Conservation (phyloP, 1,140 invertebrate genomes). For the Cyclina sinensis region DNA sequence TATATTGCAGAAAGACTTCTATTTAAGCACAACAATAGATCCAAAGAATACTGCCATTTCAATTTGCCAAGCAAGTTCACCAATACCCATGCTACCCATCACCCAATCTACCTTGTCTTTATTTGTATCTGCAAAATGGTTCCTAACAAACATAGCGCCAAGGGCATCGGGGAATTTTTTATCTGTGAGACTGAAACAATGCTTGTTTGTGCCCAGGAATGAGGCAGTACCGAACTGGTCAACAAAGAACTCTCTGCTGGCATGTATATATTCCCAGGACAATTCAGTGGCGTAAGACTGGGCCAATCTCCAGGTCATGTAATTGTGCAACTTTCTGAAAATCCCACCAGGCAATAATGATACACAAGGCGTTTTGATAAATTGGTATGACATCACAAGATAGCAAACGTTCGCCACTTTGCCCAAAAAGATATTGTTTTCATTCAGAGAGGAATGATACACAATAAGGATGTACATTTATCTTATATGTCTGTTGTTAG, state of each 20-base stretch:
- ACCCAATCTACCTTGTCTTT: slow-evolving; percentile 69
- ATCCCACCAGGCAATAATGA: background rate
- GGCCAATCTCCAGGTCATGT: slow-evolving; percentile 89
- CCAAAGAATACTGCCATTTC: no score
- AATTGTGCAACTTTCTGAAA: slow-evolving; percentile 89
- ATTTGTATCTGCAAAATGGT: slow-evolving; percentile 80
- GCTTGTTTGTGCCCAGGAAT: slow-evolving; percentile 88
- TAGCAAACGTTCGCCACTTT: no score
- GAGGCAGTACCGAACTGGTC: slow-evolving; percentile 87
- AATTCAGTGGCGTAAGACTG: slow-evolving; percentile 89
- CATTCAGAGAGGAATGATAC: no score
- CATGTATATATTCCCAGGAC: slow-evolving; percentile 88
- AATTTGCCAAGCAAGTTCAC: no score
- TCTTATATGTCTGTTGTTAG: no score
- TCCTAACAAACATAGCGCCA: slow-evolving; percentile 87
- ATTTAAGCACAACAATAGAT: no score
- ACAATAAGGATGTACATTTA: no score
- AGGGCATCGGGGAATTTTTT: slow-evolving; percentile 89
- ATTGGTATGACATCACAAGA: no score
- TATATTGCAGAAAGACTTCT: no score
- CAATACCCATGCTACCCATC: background rate
- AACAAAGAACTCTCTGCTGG: slow-evolving; percentile 88
- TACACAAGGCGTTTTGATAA: no score
- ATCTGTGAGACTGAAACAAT: slow-evolving; percentile 88
- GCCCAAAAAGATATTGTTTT: no score